Base-by-base conservation (phyloP, 2,888 invertebrate species). In the Scaptomyza flava region DNA sequence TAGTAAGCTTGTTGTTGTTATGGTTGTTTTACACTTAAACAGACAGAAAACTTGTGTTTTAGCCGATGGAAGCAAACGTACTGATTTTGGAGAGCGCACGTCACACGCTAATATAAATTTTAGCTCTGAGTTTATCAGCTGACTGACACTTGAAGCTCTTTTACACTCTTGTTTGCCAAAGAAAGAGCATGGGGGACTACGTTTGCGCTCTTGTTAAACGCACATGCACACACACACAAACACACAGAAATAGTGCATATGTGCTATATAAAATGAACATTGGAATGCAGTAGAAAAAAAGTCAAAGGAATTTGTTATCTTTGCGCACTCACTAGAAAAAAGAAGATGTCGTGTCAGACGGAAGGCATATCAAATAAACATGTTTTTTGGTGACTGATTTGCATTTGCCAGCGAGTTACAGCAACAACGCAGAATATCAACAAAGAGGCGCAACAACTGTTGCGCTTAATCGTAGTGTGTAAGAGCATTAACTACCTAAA, bases 51-150 rank as follows among this genome's bases (percentile, higher is more conserved):
- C 62, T 54, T 70, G 72, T 74, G 77, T 74, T 77, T 69, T 66
- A 70, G 63, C 63, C 79, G 75, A 75, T 79, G 77, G 69, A 77
- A 79, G 59, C 68, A 76, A 75, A 75, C 77, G 71, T 75, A 89
- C 85, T 89, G 77, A 87, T 79, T 86, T 87, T 82, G 65, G 69
- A 56, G 74, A 76, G 69, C 72, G 68, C 50, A 66, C 79, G 73
- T 68, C 81, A 73, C 58, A 75, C 58, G 73, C 72, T 83, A 81
- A 88, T 83, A 85, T 88, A 70, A 87, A 81, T 72, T 76, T 80
- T 76, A 76, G 69, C 72, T 74, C 57, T 59, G 42, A 48, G 48
- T 31, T 53, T 52, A 63, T 61, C 77, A 77, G 75, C 79, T 75
- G 77, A 72, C 60, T 48, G 72, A 30, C 56, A 61, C 56, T 59